phyloP scores from a whole-genome alignment of 2,888 invertebrate genomes.

The Rhagium mordax region DNA sequence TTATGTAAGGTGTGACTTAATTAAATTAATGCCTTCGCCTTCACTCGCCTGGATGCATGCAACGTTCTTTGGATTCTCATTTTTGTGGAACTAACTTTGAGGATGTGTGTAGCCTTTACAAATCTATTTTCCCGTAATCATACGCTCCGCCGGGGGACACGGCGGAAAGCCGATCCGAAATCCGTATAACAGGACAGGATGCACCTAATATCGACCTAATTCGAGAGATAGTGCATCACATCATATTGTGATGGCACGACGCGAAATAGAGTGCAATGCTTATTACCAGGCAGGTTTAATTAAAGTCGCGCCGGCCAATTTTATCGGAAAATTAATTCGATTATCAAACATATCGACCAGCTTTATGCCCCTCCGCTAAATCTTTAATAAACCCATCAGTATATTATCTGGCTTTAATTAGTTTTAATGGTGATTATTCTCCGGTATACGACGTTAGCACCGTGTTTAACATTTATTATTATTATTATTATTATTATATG shows the following conservation, averaged over 20 bases:
- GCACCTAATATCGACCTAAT: constrained; percentile 13
- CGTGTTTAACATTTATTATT: constrained; percentile 8
- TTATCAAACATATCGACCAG: constrained; percentile 10
- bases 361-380: constrained; percentile 22
- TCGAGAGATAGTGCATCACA: constrained; percentile 7
- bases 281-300: neutral
- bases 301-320: constrained; percentile 13
- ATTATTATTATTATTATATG: neutral
- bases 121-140: neutral
- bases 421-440: constrained; percentile 34
- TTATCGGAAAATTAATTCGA: constrained; percentile 24
- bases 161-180: neutral
- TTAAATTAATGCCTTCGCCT: too few relatives aligned
- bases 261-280: constrained; percentile 8
- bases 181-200: neutral
- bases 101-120: neutral
- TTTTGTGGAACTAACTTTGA: too few relatives aligned
- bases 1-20: too few relatives aligned
- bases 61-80: too few relatives aligned
- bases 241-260: neutral
- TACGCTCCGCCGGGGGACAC: neutral
- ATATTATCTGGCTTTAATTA: constrained; percentile 47
- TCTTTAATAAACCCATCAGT: constrained; percentile 45
- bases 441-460: neutral
- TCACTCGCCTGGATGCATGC: too few relatives aligned